Base-by-base conservation (phyloP, 2,113 vertebrate species). In the Salvelinus namaycush region DNA sequence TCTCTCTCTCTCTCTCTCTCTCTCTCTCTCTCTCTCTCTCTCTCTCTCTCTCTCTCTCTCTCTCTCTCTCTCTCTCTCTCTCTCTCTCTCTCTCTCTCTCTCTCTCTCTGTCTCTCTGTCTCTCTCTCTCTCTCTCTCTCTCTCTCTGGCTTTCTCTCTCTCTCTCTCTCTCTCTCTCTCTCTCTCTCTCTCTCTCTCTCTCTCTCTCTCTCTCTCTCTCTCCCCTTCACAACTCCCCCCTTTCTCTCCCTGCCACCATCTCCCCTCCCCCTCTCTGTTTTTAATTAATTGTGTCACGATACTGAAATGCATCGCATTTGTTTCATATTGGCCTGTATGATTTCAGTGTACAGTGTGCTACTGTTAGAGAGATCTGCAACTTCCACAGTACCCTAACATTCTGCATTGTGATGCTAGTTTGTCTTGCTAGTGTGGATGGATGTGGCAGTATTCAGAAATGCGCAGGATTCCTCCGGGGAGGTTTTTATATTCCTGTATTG, bases 51-150 rank as follows among this genome's bases (percentile, higher is more conserved):
- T 29, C 3, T 29, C 29, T 29, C 3, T 29, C 29, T 29, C 6
- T 70, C 68, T 6, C 20, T 14, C 34, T 24, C 48, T 71, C 48
- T 54, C n/a, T 8, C 16, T 68, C 16, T 31, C 59, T 62, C 70
- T 60, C 54, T 31, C 20, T 70, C 66, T 64, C 68, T 69, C 34
- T 48, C 2, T 27, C 27, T 3, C 2, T 27, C 27, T 27, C 27
- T 27, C 0, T 2, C 27, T 27, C 0, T 27, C 27, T 27, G 0
- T 27, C 27, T 27, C 2, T 27, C 2, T 27, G 0, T 27, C 27
- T 27, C 2, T 29, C 29, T 29, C 0, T 1, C 1, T 39, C 22
- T 81, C 78, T 85, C 79, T 72, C 75, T 83, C 68, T 64, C 72
- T 14, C 59, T 59, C 11, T 57, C 29, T 13, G 29, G n/a, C 27